These are phyloP conservation scores for Stercorarius parasiticus DNA, from an alignment of 2,113 vertebrate genomes.

Conservation along the genomic window DNA sequence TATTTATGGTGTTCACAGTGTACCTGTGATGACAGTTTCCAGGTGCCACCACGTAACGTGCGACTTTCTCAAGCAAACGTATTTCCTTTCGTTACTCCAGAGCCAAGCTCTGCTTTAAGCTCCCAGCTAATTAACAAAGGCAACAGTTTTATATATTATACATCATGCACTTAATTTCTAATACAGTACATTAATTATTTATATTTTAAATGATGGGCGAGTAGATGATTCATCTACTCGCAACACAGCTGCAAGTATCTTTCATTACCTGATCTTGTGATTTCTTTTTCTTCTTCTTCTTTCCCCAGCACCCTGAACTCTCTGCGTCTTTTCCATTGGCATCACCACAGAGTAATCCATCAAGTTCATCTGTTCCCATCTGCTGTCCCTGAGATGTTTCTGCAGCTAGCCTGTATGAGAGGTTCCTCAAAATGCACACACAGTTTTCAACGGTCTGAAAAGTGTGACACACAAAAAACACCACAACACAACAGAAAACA, in stretches of 20 bases:
- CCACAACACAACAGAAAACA: neutral
- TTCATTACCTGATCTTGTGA: constrained; percentile 91
- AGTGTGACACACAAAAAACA: neutral
- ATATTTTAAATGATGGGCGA: neutral
- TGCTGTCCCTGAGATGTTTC: constrained; percentile 99
- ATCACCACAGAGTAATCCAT: constrained; percentile 93
- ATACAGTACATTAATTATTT: neutral
- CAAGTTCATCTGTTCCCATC: constrained; percentile 95
- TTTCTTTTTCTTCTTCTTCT: constrained; percentile 99
- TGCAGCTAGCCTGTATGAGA: constrained; percentile 96
- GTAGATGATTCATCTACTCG: neutral
- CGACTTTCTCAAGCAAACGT: neutral
- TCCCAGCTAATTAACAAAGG: neutral
- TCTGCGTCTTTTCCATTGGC: constrained; percentile 89
- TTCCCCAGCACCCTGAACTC: constrained; percentile 98
- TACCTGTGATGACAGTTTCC: neutral
- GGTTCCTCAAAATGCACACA: constrained; percentile 99
- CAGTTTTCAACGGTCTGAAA: constrained; percentile 98
- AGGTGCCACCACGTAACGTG: neutral
- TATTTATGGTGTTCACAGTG: neutral
- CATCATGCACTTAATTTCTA: neutral
- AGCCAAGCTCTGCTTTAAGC: neutral
- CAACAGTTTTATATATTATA: neutral
- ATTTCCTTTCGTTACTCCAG: neutral
- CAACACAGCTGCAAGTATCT: neutral